These are phyloP conservation scores for Psittacula echo DNA, from an alignment of 2,797 vertebrate genomes.

Conservation along the genomic window DNA sequence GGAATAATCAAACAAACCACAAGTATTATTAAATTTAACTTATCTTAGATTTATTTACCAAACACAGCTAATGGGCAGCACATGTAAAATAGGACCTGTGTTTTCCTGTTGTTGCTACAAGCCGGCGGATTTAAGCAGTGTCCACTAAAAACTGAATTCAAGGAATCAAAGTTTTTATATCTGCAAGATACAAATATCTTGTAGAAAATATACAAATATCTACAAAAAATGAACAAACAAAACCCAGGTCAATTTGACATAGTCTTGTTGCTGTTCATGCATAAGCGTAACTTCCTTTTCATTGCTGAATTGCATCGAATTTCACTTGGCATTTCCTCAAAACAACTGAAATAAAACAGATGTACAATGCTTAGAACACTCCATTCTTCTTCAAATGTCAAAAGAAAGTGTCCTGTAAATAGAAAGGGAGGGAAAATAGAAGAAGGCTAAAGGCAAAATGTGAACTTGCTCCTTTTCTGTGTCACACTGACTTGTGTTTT, in stretches of 20 bases:
- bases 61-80: constrained; percentile 62
- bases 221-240: background rate
- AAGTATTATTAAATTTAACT: background rate
- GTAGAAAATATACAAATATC: background rate
- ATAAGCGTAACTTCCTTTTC: background rate
- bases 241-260: background rate
- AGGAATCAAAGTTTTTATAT: constrained; percentile 32
- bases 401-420: background rate
- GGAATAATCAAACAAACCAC: background rate
- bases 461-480: background rate
- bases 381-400: background rate
- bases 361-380: background rate
- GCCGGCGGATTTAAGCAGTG: constrained; percentile 59
- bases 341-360: background rate
- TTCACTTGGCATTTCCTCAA: background rate
- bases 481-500: background rate
- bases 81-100: constrained; percentile 59
- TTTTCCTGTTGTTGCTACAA: constrained; percentile 59
- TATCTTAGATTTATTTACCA: constrained; percentile 37
- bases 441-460: background rate
- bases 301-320: background rate
- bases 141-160: constrained; percentile 60
- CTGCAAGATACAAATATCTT: background rate
- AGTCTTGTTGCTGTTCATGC: background rate
- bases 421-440: background rate